phyloP scores from a whole-genome alignment of 2,888 invertebrate species.

The Ophioninae sp. region DNA sequence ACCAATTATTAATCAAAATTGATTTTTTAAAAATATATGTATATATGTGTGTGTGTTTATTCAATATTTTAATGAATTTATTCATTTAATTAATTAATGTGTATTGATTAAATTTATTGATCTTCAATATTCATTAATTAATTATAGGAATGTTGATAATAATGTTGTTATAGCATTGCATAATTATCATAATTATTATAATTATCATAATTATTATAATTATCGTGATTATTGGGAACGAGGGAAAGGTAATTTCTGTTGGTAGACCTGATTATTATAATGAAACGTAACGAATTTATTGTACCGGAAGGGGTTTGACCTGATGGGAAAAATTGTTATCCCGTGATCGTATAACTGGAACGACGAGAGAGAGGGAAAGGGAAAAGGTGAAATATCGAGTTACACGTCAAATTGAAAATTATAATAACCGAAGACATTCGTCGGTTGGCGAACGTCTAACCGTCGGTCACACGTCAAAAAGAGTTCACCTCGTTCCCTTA shows the following conservation, averaged over 20 bases:
- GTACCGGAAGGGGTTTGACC: conserved; percentile 31
- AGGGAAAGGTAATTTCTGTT: background rate
- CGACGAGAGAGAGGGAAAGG: background rate
- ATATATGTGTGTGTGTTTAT: too few relatives aligned
- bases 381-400: conserved; percentile 49
- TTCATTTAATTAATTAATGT: too few relatives aligned
- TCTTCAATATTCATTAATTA: too few relatives aligned
- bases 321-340: conserved; percentile 44
- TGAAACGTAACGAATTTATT: conserved; percentile 42
- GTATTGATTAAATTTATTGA: too few relatives aligned
- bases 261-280: conserved; percentile 13
- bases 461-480: conserved; percentile 2
- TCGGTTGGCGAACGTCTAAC: conserved; percentile 21
- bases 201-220: background rate
- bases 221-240: background rate
- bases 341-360: conserved; percentile 48
- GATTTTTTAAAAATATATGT: too few relatives aligned
- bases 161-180: too few relatives aligned
- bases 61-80: too few relatives aligned
- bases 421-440: conserved; percentile 41
- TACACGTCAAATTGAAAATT: conserved; percentile 56
- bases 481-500: too few relatives aligned
- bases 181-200: too few relatives aligned
- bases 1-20: too few relatives aligned
- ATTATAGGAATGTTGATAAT: too few relatives aligned